Base-by-base conservation (phyloP, 2,888 invertebrate species). In the Dryocosmus kuriphilus region DNA sequence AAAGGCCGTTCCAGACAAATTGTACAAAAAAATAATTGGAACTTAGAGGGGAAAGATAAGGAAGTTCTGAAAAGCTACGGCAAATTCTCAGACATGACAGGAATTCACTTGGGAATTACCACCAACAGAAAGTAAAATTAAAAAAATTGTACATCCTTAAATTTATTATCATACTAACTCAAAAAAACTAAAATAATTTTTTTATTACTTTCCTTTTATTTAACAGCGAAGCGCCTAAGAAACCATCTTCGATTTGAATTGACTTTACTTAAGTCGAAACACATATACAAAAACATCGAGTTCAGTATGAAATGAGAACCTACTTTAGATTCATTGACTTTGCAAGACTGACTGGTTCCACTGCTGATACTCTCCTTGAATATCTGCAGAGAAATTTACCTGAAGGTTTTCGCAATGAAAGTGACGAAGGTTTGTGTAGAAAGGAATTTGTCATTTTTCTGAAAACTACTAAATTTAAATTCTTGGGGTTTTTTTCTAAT, bases 381-480 rank as follows among this genome's bases (percentile, higher is more conserved):
- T 99, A 99, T 90, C 95, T 99, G 79, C 96, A 99, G 91, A 93
- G 99, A 86, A 99, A 99, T 93, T 93, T 99, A 76, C 99, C 99
- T 0, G 99, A 99, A 93, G 99, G 99, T n/a, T 57, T 96, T 99
- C 82, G 97, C 97, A 5, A 94, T 99, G 91, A 98, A 98, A 93
- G 95, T 96, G 1, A 96, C 97, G 2, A 97, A 95, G 93, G 94
- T 96, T 67, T 55, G 51, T 55, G 51, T 9, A 22, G 16, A 55
- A 55, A n/a, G 9, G 51, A 55, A 55, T 55, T 9, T 22, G 4
- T 9, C 9, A 3, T 22, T 55, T 8, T 55, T n/a, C 7, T 9
- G 2, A 9, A n/a, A 22, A 9, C 8, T 55, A 55, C 3, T 55
- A 55, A 65, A 24, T 65, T 16, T 0, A 6, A 38, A 30, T 35